Base-by-base conservation (phyloP, 1,140 invertebrate genomes). In the Drosophila bocqueti region DNA sequence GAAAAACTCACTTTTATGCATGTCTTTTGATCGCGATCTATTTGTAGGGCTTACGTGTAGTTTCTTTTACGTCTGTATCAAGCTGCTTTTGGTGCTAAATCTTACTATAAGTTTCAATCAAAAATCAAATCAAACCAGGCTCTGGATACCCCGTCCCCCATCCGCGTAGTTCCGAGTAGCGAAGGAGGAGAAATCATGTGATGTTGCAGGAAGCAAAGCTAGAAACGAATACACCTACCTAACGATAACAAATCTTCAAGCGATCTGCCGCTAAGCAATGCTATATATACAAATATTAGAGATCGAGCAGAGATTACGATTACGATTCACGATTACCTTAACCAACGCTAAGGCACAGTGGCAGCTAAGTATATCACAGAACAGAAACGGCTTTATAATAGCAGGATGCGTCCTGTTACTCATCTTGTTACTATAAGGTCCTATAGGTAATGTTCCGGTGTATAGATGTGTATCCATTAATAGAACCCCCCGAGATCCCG, bases 161-260 rank as follows among this genome's bases (percentile, higher is more conserved):
- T 61, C 49, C 54, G 54, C 36, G 18, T 61, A 73, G 71, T 72
- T 59, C 45, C 65, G 13, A 31, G 49, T 57, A 24, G 50, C 50
- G 52, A 24, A 55, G 18, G 24, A 29, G 54, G 57, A 63, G 62
- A 66, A 87, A 84, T 79, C 78, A 89, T 89, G 84, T 89, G 84
- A 89, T 89, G 84, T 89, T 89, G 85, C 84, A 89, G 85, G 81
- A 87, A 78, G 85, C 84, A 89, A 89, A 89, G 78, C 85, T 90
- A 90, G 84, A 90, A 89, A 89, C 84, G 84, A 90, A 84, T 89
- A 89, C 84, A 89, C 84, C 84, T 89, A 89, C 77, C 85, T 81
- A 84, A 89, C 43, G 72, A 67, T 76, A 74, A 83, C 60, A 82
- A 79, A 83, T 78, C 65, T 76, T 65, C 49, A 72, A 64, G 55